These are phyloP conservation scores for Euthynnus affinis DNA, from an alignment of 2,797 vertebrate genomes.

Conservation along the genomic window DNA sequence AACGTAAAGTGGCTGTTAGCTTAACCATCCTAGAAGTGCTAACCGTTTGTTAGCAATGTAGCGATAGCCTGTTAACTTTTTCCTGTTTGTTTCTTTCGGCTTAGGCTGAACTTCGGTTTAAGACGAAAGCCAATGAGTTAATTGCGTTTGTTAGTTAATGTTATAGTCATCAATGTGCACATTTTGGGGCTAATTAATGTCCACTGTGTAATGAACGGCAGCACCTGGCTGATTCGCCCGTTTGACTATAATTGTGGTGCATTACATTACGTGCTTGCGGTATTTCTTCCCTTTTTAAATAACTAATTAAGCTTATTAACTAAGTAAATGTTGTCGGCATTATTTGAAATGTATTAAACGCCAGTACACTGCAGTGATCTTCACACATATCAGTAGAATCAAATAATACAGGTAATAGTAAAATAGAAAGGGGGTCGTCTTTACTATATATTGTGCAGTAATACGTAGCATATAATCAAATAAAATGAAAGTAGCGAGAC, in stretches of 20 bases:
- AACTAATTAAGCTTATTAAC: neutral
- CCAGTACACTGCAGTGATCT: neutral
- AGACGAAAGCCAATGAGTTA: neutral
- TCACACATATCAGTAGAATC: too few species aligned
- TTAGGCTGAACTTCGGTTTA: neutral
- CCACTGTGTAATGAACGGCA: neutral
- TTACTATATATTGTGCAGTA: neutral
- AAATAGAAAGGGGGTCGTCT: neutral
- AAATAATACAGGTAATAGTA: neutral
- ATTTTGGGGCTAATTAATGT: too few species aligned
- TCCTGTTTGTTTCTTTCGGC: neutral
- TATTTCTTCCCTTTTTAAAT: neutral
- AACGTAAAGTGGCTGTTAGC: conserved; percentile 33
- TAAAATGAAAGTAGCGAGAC: too few species aligned
- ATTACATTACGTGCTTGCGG: neutral
- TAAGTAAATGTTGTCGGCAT: neutral
- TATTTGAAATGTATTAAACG: too few species aligned
- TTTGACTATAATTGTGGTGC: neutral
- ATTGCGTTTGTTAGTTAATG: neutral
- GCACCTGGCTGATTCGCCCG: neutral
- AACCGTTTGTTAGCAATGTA: neutral
- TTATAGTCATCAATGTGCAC: neutral
- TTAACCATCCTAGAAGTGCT: conserved; percentile 34
- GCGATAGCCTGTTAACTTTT: neutral
- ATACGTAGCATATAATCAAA: too few species aligned